Conservation (phyloP, 2,888 invertebrate genomes). For the Drosophila helvetica region DNA sequence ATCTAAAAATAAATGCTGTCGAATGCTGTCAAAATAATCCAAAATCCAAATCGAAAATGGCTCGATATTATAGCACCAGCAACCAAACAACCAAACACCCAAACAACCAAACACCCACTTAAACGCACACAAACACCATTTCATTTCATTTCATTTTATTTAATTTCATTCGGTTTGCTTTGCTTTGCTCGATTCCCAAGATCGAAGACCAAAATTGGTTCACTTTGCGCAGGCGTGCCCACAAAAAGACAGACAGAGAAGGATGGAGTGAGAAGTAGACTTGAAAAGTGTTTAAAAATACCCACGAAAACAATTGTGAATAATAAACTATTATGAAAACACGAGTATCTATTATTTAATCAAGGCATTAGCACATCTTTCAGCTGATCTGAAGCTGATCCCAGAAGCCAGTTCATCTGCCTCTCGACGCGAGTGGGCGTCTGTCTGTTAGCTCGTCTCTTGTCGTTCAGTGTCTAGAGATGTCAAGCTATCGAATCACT, state of each 20-base stretch:
- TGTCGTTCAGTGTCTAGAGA: not conserved
- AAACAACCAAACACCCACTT: constrained; percentile 22
- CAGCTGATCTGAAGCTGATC: not conserved
- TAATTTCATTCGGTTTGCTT: constrained; percentile 8
- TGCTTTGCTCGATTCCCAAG: constrained; percentile 16
- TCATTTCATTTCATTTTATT: constrained; percentile 22
- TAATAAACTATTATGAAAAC: constrained; percentile 44
- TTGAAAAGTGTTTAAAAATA: constrained; percentile 45
- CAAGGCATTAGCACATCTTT: constrained; percentile 62
- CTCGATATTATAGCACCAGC: constrained; percentile 24
- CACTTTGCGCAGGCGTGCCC: constrained; percentile 62
- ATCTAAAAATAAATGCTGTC: constrained; percentile 66
- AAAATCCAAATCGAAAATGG: constrained; percentile 46
- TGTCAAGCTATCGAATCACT: not conserved
- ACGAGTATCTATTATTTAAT: constrained; percentile 50
- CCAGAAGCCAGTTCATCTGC: constrained; percentile 17
- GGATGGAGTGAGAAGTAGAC: constrained; percentile 3
- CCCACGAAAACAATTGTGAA: constrained; percentile 45
- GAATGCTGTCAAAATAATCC: constrained; percentile 47
- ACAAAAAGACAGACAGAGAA: constrained; percentile 22
- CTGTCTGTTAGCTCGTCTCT: constrained; percentile 24
- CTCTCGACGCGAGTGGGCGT: constrained; percentile 17
- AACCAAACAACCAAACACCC: constrained; percentile 14
- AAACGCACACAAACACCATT: constrained; percentile 17
- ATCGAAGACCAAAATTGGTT: constrained; percentile 53